Conservation (phyloP, 23 tunicate species). For the Pegea sp. region DNA sequence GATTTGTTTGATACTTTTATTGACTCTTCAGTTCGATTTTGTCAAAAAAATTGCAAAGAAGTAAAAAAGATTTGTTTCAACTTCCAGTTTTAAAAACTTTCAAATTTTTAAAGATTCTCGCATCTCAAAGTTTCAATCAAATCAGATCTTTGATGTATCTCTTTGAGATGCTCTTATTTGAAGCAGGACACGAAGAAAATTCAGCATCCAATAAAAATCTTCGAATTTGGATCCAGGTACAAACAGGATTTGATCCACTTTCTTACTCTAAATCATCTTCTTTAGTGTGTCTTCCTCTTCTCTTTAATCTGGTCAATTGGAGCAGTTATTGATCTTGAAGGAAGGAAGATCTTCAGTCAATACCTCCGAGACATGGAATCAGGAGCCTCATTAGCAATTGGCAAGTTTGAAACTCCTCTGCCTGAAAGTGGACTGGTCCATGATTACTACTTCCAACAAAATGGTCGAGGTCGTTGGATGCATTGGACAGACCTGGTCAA, state of each 20-base stretch:
- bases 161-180: conserved; percentile 74
- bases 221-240: conserved; percentile 73
- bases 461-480: conserved; percentile 68
- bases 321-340: conserved; percentile 64
- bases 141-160: conserved; percentile 88
- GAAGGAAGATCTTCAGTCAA: conserved; percentile 57
- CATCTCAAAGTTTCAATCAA: conserved; percentile 46
- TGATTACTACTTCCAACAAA: conserved; percentile 53
- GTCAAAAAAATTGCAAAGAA: conserved; percentile 83
- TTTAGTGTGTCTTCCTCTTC: conserved; percentile 84
- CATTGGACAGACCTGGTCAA: conserved; percentile 69
- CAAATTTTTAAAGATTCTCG: conserved; percentile 14
- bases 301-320: conserved; percentile 80
- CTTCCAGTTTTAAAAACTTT: background rate
- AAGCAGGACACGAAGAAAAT: conserved; percentile 46
- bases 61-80: conserved; percentile 5
- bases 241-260: background rate
- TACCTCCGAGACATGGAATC: conserved; percentile 28
- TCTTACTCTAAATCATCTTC: background rate
- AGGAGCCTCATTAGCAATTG: conserved; percentile 29
- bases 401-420: conserved; percentile 50
- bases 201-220: conserved; percentile 56
- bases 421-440: conserved; percentile 62
- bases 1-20: conserved; percentile 67
- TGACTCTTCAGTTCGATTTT: conserved; percentile 40